These are phyloP conservation scores for Anabacerthia variegaticeps DNA, from an alignment of 2,797 vertebrate species.

Conservation along the genomic window DNA sequence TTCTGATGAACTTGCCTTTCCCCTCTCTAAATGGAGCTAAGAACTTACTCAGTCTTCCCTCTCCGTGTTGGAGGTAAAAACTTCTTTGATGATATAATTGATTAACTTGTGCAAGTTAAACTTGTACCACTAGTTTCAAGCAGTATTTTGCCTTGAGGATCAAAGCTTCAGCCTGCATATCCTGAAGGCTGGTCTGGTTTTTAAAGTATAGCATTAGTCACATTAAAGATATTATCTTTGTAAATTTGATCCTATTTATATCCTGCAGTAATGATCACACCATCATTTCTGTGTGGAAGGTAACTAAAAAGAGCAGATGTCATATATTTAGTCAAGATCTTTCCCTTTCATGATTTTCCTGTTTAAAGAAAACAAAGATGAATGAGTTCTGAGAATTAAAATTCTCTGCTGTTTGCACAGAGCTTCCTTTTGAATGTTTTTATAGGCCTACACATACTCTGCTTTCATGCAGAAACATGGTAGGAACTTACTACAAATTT, in stretches of 20 bases:
- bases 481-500: not conserved
- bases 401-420: not conserved
- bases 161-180: not conserved
- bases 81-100: not conserved
- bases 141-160: constrained; percentile 16
- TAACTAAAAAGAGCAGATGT: not conserved
- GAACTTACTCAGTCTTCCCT: not conserved
- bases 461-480: not conserved
- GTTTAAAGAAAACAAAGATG: not conserved
- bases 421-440: not conserved
- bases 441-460: not conserved
- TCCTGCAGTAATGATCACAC: not conserved
- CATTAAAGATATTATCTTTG: not conserved
- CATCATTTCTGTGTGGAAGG: not conserved
- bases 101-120: not conserved
- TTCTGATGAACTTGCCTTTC: not conserved
- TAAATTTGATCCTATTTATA: not conserved
- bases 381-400: not conserved
- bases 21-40: not conserved
- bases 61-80: not conserved
- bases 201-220: not conserved
- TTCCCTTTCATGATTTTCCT: not conserved
- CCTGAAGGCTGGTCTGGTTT: not conserved
- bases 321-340: not conserved
- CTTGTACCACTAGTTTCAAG: not conserved